phyloP scores from a whole-genome alignment of 2,797 vertebrate species.

The Odontamblyopus lacepedii region DNA sequence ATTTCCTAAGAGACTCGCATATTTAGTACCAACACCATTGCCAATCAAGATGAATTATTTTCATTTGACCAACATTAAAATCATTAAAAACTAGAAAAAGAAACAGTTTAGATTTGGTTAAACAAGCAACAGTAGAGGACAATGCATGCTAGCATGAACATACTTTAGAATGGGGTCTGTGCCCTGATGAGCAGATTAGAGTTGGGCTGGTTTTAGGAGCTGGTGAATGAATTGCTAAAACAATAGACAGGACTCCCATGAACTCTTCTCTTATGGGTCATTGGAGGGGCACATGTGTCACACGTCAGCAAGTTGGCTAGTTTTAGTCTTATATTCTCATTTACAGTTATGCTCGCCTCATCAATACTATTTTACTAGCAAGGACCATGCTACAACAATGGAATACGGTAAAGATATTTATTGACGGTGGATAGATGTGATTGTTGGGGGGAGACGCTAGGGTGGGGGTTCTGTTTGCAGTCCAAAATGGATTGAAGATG shows the following conservation, averaged over 20 bases:
- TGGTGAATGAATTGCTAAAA: conserved; percentile 41
- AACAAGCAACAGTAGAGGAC: conserved; percentile 6
- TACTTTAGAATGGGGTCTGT: conserved; percentile 21
- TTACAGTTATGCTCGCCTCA: background rate
- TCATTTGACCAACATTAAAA: background rate
- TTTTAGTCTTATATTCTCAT: background rate
- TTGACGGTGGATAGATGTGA: too few relatives aligned
- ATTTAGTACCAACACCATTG: background rate
- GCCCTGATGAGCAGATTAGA: conserved; percentile 50
- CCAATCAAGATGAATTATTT: background rate
- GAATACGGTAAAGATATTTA: too few relatives aligned
- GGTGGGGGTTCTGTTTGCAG: too few relatives aligned
- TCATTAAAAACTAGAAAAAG: background rate
- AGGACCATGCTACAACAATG: too few relatives aligned
- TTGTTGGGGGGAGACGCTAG: too few relatives aligned
- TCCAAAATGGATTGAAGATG: too few relatives aligned
- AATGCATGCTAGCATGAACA: background rate
- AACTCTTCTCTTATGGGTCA: conserved; percentile 29
- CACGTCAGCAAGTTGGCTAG: background rate
- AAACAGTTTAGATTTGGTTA: background rate
- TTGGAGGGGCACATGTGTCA: conserved; percentile 28
- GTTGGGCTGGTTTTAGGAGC: conserved; percentile 29
- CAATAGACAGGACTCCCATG: conserved; percentile 30
- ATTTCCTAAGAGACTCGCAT: background rate
- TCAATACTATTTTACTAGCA: background rate